Evolutionary conservation across 1,140 invertebrate genomes (phyloP).

Genomic region (Eurosta solidaginis): DNA sequence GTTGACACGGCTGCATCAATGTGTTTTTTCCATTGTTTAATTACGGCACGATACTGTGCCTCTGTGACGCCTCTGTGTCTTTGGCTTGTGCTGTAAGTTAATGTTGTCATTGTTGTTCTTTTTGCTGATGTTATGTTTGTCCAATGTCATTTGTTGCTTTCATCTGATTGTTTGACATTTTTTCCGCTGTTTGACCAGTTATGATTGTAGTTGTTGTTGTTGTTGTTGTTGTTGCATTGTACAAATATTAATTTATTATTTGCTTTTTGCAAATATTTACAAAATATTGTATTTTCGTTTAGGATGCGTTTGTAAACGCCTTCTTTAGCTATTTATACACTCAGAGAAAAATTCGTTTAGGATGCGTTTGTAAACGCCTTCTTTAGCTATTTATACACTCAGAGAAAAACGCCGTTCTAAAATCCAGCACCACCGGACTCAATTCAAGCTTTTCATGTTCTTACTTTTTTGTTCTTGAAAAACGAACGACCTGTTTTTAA

Average conservation of each 20-base stretch:
- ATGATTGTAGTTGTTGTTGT: not conserved
- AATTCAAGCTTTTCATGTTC: too few relatives aligned
- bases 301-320: not conserved
- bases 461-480: too few relatives aligned
- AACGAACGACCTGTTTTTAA: too few relatives aligned
- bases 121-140: not conserved
- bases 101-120: not conserved
- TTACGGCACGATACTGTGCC: not conserved
- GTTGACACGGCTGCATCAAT: not conserved
- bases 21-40: not conserved
- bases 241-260: slow-evolving; percentile 26
- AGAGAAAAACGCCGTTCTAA: too few relatives aligned
- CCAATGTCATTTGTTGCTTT: not conserved
- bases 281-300: not conserved
- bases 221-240: slow-evolving; percentile 4
- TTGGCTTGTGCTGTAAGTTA: not conserved
- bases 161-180: slow-evolving; percentile 13
- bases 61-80: not conserved
- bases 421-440: too few relatives aligned
- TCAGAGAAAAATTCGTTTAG: too few relatives aligned
- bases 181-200: slow-evolving; percentile 5
- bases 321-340: not conserved
- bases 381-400: not conserved
- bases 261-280: slow-evolving; percentile 16
- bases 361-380: slow-evolving; percentile 7